A percentile compares a stretch with the other conserved stretches of the same genome.
Evolutionary conservation across 2,888 invertebrate species (phyloP).

Genomic region (Trachelus stipa): DNA sequence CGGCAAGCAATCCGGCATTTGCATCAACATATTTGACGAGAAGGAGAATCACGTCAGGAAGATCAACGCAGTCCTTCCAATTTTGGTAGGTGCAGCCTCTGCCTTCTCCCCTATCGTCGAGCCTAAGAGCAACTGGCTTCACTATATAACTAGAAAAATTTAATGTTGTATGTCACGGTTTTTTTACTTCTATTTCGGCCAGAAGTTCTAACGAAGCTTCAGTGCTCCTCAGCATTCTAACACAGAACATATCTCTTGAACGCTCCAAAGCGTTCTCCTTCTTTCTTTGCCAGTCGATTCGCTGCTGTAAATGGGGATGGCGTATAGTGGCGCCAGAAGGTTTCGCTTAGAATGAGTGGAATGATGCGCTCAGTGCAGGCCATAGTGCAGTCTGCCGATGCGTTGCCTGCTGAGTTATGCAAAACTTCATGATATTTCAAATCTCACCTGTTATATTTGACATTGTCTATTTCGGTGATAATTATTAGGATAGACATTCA

Average conservation of each 20-base stretch:
- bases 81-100: constrained; percentile 52
- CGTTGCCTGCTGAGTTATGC: neutral
- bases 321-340: neutral
- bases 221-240: neutral
- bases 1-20: constrained; percentile 56
- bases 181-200: neutral
- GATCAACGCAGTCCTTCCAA: constrained; percentile 60
- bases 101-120: neutral
- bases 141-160: neutral
- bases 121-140: neutral
- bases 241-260: neutral
- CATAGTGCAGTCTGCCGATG: neutral
- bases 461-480: neutral
- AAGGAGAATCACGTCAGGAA: constrained; percentile 55
- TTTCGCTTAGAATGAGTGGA: neutral
- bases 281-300: neutral
- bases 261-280: neutral
- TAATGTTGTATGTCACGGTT: neutral
- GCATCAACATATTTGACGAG: constrained; percentile 58
- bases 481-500: neutral
- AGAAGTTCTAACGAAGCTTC: neutral
- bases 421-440: neutral
- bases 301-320: neutral
- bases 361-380: neutral
- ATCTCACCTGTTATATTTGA: neutral